Conservation (phyloP, 2,113 vertebrate species). For the Rissa tridactyla region DNA sequence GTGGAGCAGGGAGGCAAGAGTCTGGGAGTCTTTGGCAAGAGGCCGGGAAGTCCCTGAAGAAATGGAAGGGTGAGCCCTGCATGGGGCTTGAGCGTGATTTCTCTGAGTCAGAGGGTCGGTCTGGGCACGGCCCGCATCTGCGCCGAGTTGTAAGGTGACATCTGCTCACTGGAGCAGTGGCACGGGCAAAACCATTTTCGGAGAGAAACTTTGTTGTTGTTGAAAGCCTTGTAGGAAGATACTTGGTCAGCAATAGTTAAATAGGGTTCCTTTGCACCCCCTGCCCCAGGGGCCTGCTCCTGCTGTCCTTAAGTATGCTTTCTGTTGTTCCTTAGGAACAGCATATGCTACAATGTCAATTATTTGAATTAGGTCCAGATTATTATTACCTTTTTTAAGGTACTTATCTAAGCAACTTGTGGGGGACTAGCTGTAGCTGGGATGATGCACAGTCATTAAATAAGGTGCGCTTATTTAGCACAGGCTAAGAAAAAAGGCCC, state of each 20-base stretch:
- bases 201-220: not conserved
- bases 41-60: rapidly evolving
- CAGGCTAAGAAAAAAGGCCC: not conserved
- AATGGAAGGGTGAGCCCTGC: not conserved
- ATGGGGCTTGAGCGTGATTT: rapidly evolving
- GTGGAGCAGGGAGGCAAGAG: not conserved
- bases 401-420: not conserved
- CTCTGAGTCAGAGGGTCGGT: rapidly evolving
- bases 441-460: not conserved
- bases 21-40: not conserved
- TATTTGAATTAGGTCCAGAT: not conserved
- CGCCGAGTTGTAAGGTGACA: not conserved
- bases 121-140: rapidly evolving
- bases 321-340: not conserved
- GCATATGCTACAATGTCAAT: too few relatives aligned
- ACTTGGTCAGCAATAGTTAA: not conserved
- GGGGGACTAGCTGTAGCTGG: not conserved
- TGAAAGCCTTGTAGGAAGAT: not conserved
- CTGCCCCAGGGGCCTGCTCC: not conserved
- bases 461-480: too few relatives aligned
- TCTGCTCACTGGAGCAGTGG: rapidly evolving
- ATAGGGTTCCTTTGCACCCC: not conserved
- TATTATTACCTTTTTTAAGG: not conserved
- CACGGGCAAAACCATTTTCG: rapidly evolving
- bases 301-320: not conserved